Evolutionary conservation across 2,888 invertebrate genomes (phyloP).

Genomic region (Cephus pygmeus): DNA sequence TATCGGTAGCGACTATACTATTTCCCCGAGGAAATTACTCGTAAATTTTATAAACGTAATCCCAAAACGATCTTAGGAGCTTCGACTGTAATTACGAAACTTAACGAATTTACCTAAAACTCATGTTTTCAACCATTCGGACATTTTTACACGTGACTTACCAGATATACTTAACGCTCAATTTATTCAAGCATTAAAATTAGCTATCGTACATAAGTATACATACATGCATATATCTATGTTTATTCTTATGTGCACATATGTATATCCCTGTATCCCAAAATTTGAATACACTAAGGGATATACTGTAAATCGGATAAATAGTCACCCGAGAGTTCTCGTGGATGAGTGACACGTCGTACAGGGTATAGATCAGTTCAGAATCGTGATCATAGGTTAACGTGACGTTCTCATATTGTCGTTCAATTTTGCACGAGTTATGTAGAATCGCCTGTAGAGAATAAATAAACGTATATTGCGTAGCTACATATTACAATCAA

Average conservation of each 20-base stretch:
- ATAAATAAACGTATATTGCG: neutral
- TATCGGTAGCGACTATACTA: neutral
- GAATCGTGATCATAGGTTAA: neutral
- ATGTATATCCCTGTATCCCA: neutral
- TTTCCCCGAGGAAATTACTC: neutral
- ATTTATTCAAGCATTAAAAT: neutral
- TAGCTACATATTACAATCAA: neutral
- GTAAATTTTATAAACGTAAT: neutral
- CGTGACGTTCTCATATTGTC: neutral
- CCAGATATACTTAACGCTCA: neutral
- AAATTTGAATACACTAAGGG: neutral
- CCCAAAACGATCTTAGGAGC: neutral
- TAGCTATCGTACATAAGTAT: neutral
- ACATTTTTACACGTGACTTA: neutral
- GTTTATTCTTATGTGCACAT: neutral
- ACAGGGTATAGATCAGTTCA: neutral
- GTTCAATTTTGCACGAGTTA: neutral
- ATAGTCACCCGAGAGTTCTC: too few species aligned
- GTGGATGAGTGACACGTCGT: neutral
- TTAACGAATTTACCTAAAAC: neutral
- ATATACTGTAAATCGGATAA: neutral
- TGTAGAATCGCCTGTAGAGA: neutral
- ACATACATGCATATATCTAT: neutral
- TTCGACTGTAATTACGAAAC: neutral
- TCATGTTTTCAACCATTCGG: neutral